A percentile compares a stretch with the other conserved stretches of the same genome.
Conservation (phyloP, 2,888 invertebrate species). For the Platynereis dumerilii region DNA sequence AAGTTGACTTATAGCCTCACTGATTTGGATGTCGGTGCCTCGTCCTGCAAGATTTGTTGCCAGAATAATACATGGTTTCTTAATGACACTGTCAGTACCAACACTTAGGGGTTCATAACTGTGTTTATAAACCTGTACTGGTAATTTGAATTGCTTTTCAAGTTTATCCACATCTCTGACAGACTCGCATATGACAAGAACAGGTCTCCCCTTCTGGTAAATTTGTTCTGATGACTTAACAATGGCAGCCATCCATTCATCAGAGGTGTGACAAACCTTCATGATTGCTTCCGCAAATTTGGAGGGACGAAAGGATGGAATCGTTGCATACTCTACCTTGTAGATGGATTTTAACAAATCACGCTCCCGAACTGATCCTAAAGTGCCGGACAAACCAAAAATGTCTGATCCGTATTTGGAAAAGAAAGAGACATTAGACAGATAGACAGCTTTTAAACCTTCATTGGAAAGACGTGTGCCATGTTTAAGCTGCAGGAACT, state of each 20-base stretch:
- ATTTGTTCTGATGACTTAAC: not conserved
- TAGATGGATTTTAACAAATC: constrained; percentile 39
- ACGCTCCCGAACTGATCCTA: constrained; percentile 44
- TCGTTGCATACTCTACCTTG: constrained; percentile 23
- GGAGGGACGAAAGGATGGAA: constrained; percentile 30
- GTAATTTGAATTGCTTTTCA: not conserved
- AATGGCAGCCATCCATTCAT: not conserved
- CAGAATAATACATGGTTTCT: constrained; percentile 28
- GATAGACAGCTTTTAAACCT: constrained; percentile 33
- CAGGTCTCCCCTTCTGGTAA: constrained; percentile 12
- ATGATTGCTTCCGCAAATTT: constrained; percentile 24
- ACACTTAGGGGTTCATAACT: not conserved
- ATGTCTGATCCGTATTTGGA: constrained; percentile 25
- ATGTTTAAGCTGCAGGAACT: constrained; percentile 41
- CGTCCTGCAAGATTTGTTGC: constrained; percentile 38
- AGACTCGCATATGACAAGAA: constrained; percentile 26
- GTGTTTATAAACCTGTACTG: not conserved
- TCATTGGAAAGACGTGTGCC: constrained; percentile 20
- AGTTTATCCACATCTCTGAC: constrained; percentile 18
- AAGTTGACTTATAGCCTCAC: constrained; percentile 14
- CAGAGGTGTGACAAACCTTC: constrained; percentile 7
- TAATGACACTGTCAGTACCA: constrained; percentile 6
- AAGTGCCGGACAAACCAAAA: constrained; percentile 49
- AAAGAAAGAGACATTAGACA: constrained; percentile 34
- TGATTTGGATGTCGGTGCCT: constrained; percentile 35